A percentile compares a stretch with the other conserved stretches of the same genome.
phyloP scores from a whole-genome alignment of 1,140 invertebrate genomes.

The Drosophila paulistorum region DNA sequence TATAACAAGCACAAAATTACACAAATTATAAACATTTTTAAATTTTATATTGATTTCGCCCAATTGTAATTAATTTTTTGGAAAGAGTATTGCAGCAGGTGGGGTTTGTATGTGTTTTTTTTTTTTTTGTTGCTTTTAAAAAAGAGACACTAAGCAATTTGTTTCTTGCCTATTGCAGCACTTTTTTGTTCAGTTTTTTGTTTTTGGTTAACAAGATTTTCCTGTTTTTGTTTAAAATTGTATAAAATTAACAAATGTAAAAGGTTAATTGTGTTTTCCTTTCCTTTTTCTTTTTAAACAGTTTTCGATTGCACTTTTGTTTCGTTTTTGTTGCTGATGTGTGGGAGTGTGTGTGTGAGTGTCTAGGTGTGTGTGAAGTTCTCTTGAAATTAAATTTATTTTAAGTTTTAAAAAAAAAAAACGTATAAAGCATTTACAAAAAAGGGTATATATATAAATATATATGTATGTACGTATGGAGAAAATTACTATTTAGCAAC shows the following conservation, averaged over 20 bases:
- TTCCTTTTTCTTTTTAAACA: constrained; percentile 26
- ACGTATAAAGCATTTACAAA: constrained; percentile 31
- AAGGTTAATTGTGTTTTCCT: constrained; percentile 48
- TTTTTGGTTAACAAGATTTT: constrained; percentile 46
- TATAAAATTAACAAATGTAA: constrained; percentile 70
- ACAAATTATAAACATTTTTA: constrained; percentile 26
- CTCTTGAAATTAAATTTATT: constrained; percentile 48
- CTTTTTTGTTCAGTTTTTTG: constrained; percentile 28
- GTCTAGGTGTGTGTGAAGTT: constrained; percentile 20
- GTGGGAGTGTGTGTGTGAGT: background rate
- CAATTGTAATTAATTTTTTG: constrained; percentile 20
- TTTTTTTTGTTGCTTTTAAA: background rate
- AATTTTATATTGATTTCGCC: constrained; percentile 20
- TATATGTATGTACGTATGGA: constrained; percentile 32
- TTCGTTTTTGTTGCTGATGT: constrained; percentile 50
- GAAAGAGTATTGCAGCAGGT: constrained; percentile 61
- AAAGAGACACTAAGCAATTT: background rate
- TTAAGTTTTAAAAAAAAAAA: constrained; percentile 35
- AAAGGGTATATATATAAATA: constrained; percentile 4
- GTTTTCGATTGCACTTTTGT: constrained; percentile 72
- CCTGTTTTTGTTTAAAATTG: constrained; percentile 42
- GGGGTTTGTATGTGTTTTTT: constrained; percentile 12
- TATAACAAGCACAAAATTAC: constrained; percentile 49
- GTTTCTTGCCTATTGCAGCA: constrained; percentile 65
- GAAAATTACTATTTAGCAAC: constrained; percentile 68